Percentiles rank a stretch among this genome's conserved stretches.
These are phyloP conservation scores for Zaprionus inermis DNA, from an alignment of 1,140 invertebrate genomes.

Conservation along the genomic window DNA sequence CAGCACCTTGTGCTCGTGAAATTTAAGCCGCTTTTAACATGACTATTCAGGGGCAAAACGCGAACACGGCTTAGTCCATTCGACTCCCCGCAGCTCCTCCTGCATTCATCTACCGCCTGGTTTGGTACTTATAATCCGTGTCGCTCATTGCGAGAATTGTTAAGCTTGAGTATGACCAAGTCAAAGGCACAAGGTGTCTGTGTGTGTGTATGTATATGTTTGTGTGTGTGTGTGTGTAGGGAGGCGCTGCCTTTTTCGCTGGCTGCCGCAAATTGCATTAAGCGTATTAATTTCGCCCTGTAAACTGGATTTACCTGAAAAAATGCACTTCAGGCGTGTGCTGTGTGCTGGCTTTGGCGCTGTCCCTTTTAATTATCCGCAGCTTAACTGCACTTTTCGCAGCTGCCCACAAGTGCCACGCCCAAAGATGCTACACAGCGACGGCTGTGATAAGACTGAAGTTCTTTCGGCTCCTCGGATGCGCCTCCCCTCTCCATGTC, in stretches of 20 bases:
- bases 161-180: constrained; percentile 16
- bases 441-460: constrained; percentile 35
- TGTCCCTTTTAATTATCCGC: constrained; percentile 9
- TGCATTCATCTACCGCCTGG: not conserved
- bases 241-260: not conserved
- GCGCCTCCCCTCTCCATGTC: not conserved
- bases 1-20: not conserved
- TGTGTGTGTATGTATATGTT: too few species aligned
- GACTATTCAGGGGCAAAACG: constrained; percentile 9
- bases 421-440: constrained; percentile 24
- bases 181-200: constrained; percentile 1
- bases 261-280: constrained; percentile 68
- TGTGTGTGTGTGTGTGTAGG: too few species aligned
- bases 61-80: constrained; percentile 18
- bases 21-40: constrained; percentile 37
- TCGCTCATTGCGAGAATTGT: constrained; percentile 23
- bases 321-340: constrained; percentile 12
- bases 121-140: constrained; percentile 22
- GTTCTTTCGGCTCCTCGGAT: not conserved
- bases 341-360: not conserved
- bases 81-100: not conserved
- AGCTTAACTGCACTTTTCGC: constrained; percentile 18
- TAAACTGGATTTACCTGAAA: constrained; percentile 33
- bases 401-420: not conserved
- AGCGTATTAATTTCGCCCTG: constrained; percentile 65